Percentiles rank a stretch among this genome's conserved stretches.
Conservation (phyloP, 1,140 invertebrate genomes). For the Nasonia longicornis region DNA sequence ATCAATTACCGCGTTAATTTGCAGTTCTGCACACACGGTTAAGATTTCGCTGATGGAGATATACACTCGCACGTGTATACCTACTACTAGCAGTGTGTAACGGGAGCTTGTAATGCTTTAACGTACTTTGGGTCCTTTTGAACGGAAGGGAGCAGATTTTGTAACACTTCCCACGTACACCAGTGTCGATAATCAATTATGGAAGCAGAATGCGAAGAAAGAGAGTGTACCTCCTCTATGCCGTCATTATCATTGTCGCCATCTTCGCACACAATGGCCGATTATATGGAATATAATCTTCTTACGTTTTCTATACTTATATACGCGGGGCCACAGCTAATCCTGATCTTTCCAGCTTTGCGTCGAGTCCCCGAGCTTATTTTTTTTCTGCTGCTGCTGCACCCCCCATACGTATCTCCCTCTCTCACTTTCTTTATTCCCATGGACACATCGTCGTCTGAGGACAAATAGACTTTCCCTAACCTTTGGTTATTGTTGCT, state of each 20-base stretch:
- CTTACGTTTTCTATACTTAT: conserved; percentile 42
- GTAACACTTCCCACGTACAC: background rate
- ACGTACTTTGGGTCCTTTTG: conserved; percentile 25
- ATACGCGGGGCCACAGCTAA: conserved; percentile 18
- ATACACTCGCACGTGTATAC: no score
- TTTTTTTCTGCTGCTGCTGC: conserved; percentile 8
- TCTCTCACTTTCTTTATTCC: conserved; percentile 27
- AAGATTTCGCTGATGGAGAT: background rate
- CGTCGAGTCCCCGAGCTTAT: conserved; percentile 29
- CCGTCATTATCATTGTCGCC: conserved; percentile 41
- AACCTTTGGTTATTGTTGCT: conserved; percentile 35
- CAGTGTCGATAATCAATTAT: conserved; percentile 43
- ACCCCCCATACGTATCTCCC: background rate
- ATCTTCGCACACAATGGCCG: conserved; percentile 30
- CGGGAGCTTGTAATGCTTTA: conserved; percentile 15
- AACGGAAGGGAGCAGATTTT: conserved; percentile 28
- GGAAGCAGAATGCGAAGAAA: background rate
- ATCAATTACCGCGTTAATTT: conserved; percentile 20
- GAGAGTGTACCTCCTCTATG: background rate
- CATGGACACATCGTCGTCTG: conserved; percentile 22
- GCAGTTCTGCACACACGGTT: background rate
- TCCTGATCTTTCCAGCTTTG: conserved; percentile 46
- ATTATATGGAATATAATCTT: conserved; percentile 44
- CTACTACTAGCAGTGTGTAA: background rate
- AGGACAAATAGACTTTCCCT: conserved; percentile 33